Base-by-base conservation (phyloP, 2,888 invertebrate genomes). In the Pasiphila rectangulata region DNA sequence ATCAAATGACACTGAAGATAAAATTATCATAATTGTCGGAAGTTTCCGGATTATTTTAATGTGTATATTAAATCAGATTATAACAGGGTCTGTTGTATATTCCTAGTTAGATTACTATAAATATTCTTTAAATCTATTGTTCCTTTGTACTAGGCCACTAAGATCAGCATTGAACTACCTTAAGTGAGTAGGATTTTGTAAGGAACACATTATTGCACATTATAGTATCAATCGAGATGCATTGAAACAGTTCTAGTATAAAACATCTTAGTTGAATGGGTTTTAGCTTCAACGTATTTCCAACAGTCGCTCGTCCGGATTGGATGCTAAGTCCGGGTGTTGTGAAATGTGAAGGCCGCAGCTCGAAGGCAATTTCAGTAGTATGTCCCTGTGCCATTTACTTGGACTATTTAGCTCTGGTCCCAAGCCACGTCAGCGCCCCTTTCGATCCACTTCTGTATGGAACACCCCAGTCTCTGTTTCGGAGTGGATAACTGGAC, bases 321-420 rank as follows among this genome's bases (percentile, higher is more conserved):
- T 80, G 82, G 85, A 84, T 83, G 83, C 76, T 77, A 85, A 83
- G 84, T 88, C 87, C 87, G 87, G 87, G 85, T 87, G 69, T 80
- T 76, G 79, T 75, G 69, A 86, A 88, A 88, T 88, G 87, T 84
- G 87, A 88, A 88, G 87, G 87, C 74, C 86, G 70, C 59, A 41
- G 63, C 75, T 73, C 79, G 80, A 82, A 79, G 76, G 82, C 81
- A 75, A 71, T 76, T 78, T 75, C 72, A 73, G 69, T 63, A 67
- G 72, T 74, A 78, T 69, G 79, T 83, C 85, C 86, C 83, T 83
- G 84, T 79, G 81, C 79, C 83, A 83, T 84, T 86, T 83, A 78
- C 70, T 67, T 63, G 63, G 57, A 58, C 51, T 58, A 64, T 54
- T n/a, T 56, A 57, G 46, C 54, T 51, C 51, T 58, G 38, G 56